Conservation (phyloP, 2,888 invertebrate genomes). For the Rhagonycha fulva region DNA sequence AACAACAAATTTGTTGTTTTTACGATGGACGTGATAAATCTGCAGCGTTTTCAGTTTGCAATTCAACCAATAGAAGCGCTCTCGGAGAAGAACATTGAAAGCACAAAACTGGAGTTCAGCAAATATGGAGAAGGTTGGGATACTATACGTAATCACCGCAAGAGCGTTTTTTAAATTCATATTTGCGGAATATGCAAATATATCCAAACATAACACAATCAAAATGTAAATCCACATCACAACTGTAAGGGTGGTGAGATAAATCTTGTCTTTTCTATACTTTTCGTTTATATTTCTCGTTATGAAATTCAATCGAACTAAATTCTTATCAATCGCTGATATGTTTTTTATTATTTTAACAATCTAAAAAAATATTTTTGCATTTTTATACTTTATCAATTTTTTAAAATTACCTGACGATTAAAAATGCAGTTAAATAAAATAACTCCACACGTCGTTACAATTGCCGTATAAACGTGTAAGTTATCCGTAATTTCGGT, state of each 20-base stretch:
- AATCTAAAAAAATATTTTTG: background rate
- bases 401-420: background rate
- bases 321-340: background rate
- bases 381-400: background rate
- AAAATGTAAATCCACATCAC: background rate
- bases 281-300: background rate
- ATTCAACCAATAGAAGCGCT: background rate
- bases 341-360: background rate
- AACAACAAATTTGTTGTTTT: background rate
- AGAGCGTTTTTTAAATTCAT: background rate
- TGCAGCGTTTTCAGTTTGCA: background rate
- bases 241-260: background rate
- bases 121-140: background rate
- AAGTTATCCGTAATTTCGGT: background rate
- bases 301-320: background rate
- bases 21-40: background rate
- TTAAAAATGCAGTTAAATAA: background rate
- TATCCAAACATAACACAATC: background rate
- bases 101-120: background rate
- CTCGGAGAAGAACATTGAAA: background rate
- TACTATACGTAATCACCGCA: background rate
- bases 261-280: background rate
- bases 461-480: background rate
- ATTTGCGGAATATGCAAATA: background rate
- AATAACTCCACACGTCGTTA: background rate